Conservation (phyloP, 2,888 invertebrate genomes). For the Falcaria lacertinaria region DNA sequence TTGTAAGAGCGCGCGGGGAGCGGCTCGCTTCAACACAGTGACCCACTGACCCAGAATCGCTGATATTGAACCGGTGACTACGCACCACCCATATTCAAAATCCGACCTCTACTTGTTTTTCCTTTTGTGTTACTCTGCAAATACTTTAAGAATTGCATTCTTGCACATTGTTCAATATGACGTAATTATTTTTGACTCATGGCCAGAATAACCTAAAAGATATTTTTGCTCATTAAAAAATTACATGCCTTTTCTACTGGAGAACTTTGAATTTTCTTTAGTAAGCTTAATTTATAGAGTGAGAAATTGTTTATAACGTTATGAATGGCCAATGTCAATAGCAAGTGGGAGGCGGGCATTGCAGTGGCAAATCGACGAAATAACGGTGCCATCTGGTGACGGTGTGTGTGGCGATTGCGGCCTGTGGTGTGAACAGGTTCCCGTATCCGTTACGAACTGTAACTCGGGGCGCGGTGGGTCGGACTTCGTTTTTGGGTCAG, state of each 20-base stretch:
- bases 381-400: conserved; percentile 52
- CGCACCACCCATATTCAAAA: conserved; percentile 68
- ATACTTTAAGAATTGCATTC: conserved; percentile 6
- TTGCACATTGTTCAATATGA: neutral
- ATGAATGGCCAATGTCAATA: conserved; percentile 25
- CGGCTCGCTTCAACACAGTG: conserved; percentile 60
- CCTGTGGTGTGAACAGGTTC: conserved; percentile 59
- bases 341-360: conserved; percentile 8
- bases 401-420: conserved; percentile 34
- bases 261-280: too few species aligned
- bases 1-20: conserved; percentile 50
- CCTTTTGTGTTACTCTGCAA: conserved; percentile 37
- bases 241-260: too few species aligned
- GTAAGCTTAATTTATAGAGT: too few species aligned
- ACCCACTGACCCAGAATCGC: conserved; percentile 76
- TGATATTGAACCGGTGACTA: conserved; percentile 76
- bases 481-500: conserved; percentile 73
- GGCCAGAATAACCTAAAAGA: too few species aligned
- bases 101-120: conserved; percentile 70
- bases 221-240: too few species aligned
- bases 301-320: too few species aligned
- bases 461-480: conserved; percentile 59
- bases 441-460: conserved; percentile 67
- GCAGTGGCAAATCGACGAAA: conserved; percentile 31
- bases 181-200: too few species aligned